These are phyloP conservation scores for Heteromyza rotundicornis DNA, from an alignment of 2,888 invertebrate genomes.

Conservation along the genomic window DNA sequence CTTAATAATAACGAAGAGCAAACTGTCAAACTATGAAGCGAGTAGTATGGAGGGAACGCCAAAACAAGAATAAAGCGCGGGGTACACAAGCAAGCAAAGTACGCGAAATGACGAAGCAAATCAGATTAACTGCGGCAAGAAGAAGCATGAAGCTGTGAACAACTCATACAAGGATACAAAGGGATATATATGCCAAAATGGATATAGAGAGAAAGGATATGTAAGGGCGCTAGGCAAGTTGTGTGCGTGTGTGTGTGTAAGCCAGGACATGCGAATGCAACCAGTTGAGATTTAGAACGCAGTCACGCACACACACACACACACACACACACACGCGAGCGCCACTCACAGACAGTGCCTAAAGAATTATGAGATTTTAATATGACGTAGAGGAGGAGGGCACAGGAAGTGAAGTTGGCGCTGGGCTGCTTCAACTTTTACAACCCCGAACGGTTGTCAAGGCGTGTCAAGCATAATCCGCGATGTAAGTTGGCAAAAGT, in stretches of 20 bases:
- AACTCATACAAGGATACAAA: not conserved
- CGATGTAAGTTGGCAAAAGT: not conserved
- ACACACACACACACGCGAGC: slow-evolving; percentile 1
- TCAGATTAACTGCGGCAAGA: not conserved
- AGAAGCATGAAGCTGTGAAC: not conserved
- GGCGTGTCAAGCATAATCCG: slow-evolving; percentile 16
- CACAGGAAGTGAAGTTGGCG: not conserved
- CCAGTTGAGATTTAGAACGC: not conserved
- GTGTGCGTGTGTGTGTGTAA: no score
- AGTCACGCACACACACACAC: slow-evolving; percentile 10
- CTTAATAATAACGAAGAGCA: no score
- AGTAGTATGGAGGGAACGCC: no score
- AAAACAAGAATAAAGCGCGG: no score
- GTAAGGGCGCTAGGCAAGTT: no score
- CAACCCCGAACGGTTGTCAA: slow-evolving; percentile 11
- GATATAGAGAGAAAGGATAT: slow-evolving; percentile 1
- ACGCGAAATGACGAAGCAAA: no score
- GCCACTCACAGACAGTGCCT: not conserved
- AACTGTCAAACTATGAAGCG: no score
- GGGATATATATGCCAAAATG: slow-evolving; percentile 8
- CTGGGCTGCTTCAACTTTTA: not conserved
- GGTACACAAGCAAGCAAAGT: no score
- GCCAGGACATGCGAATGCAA: not conserved
- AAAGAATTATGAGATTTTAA: slow-evolving; percentile 22
- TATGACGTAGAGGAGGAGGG: no score